Evolutionary conservation across 2,797 vertebrate genomes (phyloP).

Genomic region (Pseudochromis fuscus): DNA sequence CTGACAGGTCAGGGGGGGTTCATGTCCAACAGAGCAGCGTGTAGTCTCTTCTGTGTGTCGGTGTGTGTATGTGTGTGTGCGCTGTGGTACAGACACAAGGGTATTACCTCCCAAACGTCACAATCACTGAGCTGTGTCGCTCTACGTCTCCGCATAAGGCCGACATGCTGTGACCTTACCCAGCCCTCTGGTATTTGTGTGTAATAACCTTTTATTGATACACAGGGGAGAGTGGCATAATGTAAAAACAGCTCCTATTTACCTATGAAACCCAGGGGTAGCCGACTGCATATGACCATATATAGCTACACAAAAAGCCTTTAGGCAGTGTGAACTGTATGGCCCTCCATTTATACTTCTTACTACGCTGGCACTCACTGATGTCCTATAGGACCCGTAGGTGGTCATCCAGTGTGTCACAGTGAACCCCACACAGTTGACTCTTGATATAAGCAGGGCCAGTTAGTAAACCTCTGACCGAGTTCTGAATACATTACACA

Average conservation of each 20-base stretch:
- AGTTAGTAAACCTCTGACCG: constrained; percentile 70
- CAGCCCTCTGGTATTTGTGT: constrained; percentile 56
- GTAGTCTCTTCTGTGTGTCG: constrained; percentile 32
- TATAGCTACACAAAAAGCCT: constrained; percentile 61
- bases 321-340: constrained; percentile 54
- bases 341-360: constrained; percentile 63
- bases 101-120: constrained; percentile 73
- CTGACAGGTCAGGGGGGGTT: constrained; percentile 78
- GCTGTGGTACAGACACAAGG: constrained; percentile 46
- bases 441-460: constrained; percentile 74
- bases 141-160: constrained; percentile 28
- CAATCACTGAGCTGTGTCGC: constrained; percentile 58
- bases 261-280: constrained; percentile 58
- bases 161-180: constrained; percentile 64
- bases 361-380: constrained; percentile 36
- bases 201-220: constrained; percentile 71
- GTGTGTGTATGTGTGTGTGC: constrained; percentile 37
- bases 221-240: constrained; percentile 46
- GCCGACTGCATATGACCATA: constrained; percentile 34
- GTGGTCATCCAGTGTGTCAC: constrained; percentile 62
- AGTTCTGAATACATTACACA: constrained; percentile 74
- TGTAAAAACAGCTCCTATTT: constrained; percentile 61
- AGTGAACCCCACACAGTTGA: constrained; percentile 62
- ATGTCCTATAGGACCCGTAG: constrained; percentile 65
- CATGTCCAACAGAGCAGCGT: constrained; percentile 64